Conservation (phyloP, 2,797 vertebrate species). For the Echeneis naucrates region DNA sequence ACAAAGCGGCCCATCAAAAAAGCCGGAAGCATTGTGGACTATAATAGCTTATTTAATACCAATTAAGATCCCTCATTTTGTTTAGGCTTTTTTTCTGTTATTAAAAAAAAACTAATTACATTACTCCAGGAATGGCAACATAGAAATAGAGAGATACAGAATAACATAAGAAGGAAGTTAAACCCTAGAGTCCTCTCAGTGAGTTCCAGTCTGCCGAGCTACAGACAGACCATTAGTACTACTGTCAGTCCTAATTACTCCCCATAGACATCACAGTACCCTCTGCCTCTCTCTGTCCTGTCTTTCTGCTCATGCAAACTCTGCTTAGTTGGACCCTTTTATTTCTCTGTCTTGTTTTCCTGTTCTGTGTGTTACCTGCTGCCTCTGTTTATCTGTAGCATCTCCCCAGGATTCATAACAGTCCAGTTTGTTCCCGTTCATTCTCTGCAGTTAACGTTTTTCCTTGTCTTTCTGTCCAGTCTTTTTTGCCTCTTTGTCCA, state of each 20-base stretch:
- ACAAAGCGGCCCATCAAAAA: background rate
- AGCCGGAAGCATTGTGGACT: background rate
- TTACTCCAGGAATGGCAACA: slow-evolving; percentile 5
- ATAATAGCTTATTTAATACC: background rate
- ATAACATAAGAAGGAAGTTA: slow-evolving; percentile 12
- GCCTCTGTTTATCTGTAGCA: slow-evolving; percentile 11
- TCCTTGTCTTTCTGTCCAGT: background rate
- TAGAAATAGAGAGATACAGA: slow-evolving; percentile 15
- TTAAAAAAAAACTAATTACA: slow-evolving; percentile 22
- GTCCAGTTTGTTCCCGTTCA: background rate
- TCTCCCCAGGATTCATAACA: slow-evolving; percentile 21
- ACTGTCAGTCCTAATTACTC: slow-evolving; percentile 73
- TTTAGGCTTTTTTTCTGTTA: slow-evolving; percentile 3
- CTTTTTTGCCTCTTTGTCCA: background rate
- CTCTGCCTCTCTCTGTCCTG: slow-evolving; percentile 15
- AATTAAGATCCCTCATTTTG: slow-evolving; percentile 37
- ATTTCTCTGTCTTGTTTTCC: slow-evolving; percentile 16
- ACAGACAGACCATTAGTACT: slow-evolving; percentile 73
- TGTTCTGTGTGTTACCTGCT: slow-evolving; percentile 46
- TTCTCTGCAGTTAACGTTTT: background rate
- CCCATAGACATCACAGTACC: slow-evolving; percentile 48
- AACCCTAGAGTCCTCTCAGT: slow-evolving; percentile 50
- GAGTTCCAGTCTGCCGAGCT: slow-evolving; percentile 59
- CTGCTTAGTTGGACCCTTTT: slow-evolving; percentile 32
- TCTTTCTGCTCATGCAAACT: slow-evolving; percentile 34